Conservation (phyloP, 2,113 vertebrate species). For the Tauraco erythrolophus region DNA sequence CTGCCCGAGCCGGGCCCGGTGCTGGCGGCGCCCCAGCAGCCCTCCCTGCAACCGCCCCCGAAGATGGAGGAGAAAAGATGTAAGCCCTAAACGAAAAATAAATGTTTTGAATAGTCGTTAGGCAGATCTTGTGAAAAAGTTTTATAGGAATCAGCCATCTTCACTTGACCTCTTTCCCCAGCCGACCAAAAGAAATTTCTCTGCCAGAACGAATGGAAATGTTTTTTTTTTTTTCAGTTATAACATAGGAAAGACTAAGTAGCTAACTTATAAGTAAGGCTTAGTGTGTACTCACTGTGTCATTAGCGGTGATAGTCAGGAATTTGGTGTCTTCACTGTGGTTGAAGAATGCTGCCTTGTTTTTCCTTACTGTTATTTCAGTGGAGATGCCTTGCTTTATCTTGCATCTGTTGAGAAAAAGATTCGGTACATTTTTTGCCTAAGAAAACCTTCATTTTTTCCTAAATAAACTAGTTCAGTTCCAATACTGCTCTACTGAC, state of each 20-base stretch:
- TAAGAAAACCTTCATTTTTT: neutral
- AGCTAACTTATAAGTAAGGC: neutral
- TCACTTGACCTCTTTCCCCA: neutral
- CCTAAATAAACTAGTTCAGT: neutral
- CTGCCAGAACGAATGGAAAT: neutral
- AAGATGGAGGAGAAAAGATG: slow-evolving; percentile 70
- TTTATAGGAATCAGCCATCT: neutral
- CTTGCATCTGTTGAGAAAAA: neutral
- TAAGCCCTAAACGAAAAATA: slow-evolving; percentile 22
- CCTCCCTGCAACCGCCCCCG: neutral
- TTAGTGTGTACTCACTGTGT: neutral
- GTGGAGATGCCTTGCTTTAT: neutral
- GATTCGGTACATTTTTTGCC: neutral
- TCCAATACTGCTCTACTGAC: neutral
- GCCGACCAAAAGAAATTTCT: neutral
- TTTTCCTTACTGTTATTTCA: neutral
- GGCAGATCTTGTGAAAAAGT: neutral
- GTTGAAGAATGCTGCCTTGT: neutral
- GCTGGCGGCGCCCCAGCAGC: neutral
- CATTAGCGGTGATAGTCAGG: neutral
- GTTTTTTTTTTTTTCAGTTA: neutral
- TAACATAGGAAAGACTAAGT: neutral
- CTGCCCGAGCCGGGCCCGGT: neutral
- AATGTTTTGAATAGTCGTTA: neutral
- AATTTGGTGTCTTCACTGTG: neutral